These are phyloP conservation scores for Crotalus adamanteus DNA, from an alignment of 2,797 vertebrate genomes.

Conservation along the genomic window DNA sequence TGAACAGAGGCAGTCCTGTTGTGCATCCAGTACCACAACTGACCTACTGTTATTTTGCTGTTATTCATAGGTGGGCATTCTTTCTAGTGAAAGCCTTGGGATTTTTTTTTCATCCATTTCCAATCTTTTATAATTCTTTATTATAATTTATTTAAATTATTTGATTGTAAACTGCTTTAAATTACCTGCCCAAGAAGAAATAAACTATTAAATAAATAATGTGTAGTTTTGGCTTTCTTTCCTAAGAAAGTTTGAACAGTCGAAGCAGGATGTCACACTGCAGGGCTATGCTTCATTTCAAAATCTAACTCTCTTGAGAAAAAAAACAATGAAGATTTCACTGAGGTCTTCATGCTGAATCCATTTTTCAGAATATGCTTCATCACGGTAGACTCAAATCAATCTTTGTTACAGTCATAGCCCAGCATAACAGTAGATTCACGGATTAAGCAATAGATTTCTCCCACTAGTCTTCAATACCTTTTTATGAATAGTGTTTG, in stretches of 20 bases:
- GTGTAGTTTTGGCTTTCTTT: not conserved
- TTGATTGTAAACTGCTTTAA: not conserved
- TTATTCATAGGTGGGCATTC: not conserved
- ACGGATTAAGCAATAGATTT: not conserved
- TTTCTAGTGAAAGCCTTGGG: not conserved
- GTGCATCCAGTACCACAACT: not conserved
- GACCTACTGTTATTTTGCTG: not conserved
- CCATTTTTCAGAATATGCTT: not conserved
- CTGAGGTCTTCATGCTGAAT: not conserved
- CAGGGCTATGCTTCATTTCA: not conserved
- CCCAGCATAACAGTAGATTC: not conserved
- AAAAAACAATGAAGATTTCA: not conserved
- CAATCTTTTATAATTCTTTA: not conserved
- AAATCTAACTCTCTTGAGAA: not conserved
- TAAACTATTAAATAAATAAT: not conserved
- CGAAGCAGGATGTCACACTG: not conserved
- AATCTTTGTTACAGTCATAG: not conserved
- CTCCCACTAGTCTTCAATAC: not conserved
- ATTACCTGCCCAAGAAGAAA: not conserved
- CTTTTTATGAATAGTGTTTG: not conserved
- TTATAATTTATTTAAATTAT: not conserved
- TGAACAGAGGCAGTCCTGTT: not conserved
- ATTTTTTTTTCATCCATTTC: not conserved
- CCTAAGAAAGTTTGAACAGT: not conserved
- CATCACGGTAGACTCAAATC: not conserved